These are phyloP conservation scores for Heliopora coerulea DNA, from an alignment of 92 coral and sea anemone genomes.

Conservation along the genomic window DNA sequence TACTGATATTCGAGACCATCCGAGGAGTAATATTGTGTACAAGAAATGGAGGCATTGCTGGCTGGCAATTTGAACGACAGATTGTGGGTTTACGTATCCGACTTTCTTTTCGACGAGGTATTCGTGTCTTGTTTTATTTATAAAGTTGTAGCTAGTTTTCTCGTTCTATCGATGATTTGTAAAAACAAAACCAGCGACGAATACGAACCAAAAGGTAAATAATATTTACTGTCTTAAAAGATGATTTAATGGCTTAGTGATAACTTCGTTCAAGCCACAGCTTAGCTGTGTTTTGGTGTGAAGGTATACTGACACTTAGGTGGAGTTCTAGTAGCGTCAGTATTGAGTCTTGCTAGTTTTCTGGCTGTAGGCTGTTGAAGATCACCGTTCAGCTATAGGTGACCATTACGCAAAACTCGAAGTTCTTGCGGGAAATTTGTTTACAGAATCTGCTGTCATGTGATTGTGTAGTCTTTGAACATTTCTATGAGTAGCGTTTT, in stretches of 20 bases:
- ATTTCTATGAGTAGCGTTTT: not conserved
- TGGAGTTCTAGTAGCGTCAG: too few species aligned
- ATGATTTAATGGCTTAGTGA: too few species aligned
- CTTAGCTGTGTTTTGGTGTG: too few species aligned
- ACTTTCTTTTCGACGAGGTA: conserved; percentile 42
- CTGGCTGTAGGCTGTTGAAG: too few species aligned
- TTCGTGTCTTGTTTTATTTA: not conserved
- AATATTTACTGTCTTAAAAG: not conserved
- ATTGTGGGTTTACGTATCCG: conserved; percentile 32
- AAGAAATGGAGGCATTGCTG: conserved; percentile 11
- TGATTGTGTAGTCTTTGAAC: not conserved
- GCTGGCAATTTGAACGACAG: conserved; percentile 27
- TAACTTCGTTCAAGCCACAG: too few species aligned
- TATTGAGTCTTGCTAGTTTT: too few species aligned
- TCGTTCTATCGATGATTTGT: too few species aligned
- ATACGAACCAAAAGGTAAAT: not conserved
- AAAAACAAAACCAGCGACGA: too few species aligned
- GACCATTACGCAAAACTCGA: not conserved
- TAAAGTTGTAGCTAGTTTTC: not conserved
- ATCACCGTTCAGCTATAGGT: too few species aligned
- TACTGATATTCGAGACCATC: not conserved
- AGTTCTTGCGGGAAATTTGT: not conserved
- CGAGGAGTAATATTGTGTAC: not conserved
- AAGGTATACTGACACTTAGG: too few species aligned
- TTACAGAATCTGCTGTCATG: not conserved